These are phyloP conservation scores for Pseudomugil tenellus DNA, from an alignment of 2,797 vertebrate species.

Conservation along the genomic window DNA sequence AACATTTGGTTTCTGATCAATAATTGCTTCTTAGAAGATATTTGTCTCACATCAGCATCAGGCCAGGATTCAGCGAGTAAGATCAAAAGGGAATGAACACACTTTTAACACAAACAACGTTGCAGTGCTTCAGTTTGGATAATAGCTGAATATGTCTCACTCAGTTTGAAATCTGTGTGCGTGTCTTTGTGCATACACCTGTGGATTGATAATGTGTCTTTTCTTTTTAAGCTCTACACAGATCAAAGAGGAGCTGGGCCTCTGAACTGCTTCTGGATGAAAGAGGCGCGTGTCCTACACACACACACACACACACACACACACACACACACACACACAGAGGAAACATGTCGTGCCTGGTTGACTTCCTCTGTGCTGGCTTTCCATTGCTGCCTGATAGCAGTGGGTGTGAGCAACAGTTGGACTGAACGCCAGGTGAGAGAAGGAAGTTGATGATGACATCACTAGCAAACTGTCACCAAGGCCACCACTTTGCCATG, in stretches of 20 bases:
- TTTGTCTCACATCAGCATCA: slow-evolving; percentile 3
- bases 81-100: slow-evolving; percentile 36
- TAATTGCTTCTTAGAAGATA: slow-evolving; percentile 14
- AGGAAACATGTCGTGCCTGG: not conserved
- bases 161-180: slow-evolving; percentile 22
- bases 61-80: slow-evolving; percentile 14
- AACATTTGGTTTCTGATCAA: slow-evolving; percentile 28
- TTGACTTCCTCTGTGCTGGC: slow-evolving; percentile 15
- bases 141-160: slow-evolving; percentile 36
- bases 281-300: slow-evolving; percentile 16
- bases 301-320: slow-evolving; percentile 11
- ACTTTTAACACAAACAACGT: slow-evolving; percentile 30
- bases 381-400: slow-evolving; percentile 19
- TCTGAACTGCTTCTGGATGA: slow-evolving; percentile 56
- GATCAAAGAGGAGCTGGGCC: slow-evolving; percentile 65
- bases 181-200: slow-evolving; percentile 43
- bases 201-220: slow-evolving; percentile 57
- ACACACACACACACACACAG: slow-evolving; percentile 1
- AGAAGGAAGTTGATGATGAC: slow-evolving; percentile 30
- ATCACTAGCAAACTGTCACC: slow-evolving; percentile 37
- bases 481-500: slow-evolving; percentile 55
- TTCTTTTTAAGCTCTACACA: slow-evolving; percentile 36
- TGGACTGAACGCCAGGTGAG: slow-evolving; percentile 52
- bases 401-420: slow-evolving; percentile 43
- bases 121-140: slow-evolving; percentile 47